Evolutionary conservation across 2,113 vertebrate species (phyloP).

Genomic region (Otolemur garnettii): DNA sequence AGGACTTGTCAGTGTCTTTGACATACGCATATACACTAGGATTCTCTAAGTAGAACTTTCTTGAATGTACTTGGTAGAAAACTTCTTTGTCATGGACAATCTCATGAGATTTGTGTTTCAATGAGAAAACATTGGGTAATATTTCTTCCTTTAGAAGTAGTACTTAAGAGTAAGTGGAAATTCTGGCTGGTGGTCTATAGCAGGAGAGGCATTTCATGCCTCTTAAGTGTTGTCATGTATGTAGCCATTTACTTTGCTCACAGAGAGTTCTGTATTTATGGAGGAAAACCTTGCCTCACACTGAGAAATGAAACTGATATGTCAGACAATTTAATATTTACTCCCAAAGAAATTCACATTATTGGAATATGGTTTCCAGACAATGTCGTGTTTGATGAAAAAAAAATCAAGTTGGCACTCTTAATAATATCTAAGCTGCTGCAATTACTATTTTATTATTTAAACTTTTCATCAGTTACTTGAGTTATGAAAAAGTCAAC

Average conservation of each 20-base stretch:
- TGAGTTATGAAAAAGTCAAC: background rate
- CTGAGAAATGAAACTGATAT: background rate
- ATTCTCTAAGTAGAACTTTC: background rate
- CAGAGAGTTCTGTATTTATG: background rate
- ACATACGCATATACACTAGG: too few species aligned
- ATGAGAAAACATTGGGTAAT: background rate
- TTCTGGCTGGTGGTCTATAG: background rate
- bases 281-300: background rate
- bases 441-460: background rate
- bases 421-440: background rate
- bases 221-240: background rate
- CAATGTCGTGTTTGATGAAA: background rate
- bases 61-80: background rate
- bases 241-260: background rate
- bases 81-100: background rate
- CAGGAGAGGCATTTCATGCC: background rate
- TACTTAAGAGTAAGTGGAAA: background rate
- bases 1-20: background rate
- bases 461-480: background rate
- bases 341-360: background rate
- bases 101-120: background rate
- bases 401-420: background rate
- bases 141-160: background rate
- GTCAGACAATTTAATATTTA: constrained; percentile 29
- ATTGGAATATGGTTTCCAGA: background rate